Evolutionary conservation across 1,140 invertebrate species (phyloP).

Genomic region (Paramacrobiotus metropolitanus): DNA sequence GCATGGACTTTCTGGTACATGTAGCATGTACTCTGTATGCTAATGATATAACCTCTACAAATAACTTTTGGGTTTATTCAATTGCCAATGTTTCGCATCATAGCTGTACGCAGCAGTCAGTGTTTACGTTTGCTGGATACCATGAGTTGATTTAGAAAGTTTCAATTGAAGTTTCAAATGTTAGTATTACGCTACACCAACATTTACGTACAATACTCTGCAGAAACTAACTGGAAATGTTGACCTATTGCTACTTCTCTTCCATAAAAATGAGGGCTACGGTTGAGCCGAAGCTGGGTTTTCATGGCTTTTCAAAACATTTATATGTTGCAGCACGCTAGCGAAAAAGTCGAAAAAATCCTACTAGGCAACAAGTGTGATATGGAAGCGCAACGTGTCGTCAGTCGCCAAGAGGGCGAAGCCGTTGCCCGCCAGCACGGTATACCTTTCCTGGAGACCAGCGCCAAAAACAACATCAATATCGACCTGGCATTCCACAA

Average conservation of each 20-base stretch:
- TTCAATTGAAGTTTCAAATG: too few species aligned
- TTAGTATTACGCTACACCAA: too few species aligned
- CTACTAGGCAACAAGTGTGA: constrained; percentile 99
- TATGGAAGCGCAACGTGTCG: constrained; percentile 86
- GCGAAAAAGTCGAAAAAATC: constrained; percentile 99
- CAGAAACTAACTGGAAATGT: neutral
- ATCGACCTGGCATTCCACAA: constrained; percentile 92
- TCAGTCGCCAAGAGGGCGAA: constrained; percentile 66
- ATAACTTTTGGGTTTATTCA: neutral
- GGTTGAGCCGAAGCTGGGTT: neutral
- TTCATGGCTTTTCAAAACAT: neutral
- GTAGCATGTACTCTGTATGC: neutral
- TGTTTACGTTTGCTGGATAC: neutral
- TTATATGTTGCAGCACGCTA: constrained; percentile 58
- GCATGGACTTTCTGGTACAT: neutral
- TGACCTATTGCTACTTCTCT: neutral
- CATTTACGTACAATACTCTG: neutral
- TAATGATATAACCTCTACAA: neutral
- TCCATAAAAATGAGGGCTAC: neutral
- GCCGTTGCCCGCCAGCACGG: constrained; percentile 89
- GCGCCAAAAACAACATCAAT: constrained; percentile 91
- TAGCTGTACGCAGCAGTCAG: neutral
- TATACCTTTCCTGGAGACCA: constrained; percentile 95
- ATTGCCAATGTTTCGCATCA: neutral
- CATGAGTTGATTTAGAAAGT: too few species aligned